A percentile compares a stretch with the other conserved stretches of the same genome.
phyloP scores from a whole-genome alignment of 2,797 vertebrate genomes.

The Semotilus atromaculatus region DNA sequence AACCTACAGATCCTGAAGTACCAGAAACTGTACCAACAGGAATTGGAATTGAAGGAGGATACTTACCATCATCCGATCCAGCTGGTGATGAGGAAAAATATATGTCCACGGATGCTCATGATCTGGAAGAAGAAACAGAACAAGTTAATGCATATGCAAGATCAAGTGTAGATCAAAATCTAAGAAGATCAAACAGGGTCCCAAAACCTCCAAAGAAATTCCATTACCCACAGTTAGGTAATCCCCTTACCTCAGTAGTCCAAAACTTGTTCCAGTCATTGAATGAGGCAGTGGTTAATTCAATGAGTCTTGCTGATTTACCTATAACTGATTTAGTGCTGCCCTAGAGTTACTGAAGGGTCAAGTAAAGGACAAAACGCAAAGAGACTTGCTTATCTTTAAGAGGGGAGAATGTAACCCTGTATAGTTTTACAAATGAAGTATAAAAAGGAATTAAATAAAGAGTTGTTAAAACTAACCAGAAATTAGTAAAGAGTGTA shows the following conservation, averaged over 20 bases:
- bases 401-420: background rate
- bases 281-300: slow-evolving; percentile 1
- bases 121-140: background rate
- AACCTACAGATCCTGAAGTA: background rate
- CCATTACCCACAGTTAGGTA: background rate
- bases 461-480: no score
- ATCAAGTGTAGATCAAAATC: background rate
- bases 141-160: background rate
- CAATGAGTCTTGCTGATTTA: background rate
- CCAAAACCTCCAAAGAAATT: slow-evolving; percentile 4
- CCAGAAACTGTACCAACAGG: background rate
- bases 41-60: background rate
- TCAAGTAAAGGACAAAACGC: background rate
- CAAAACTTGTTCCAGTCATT: background rate
- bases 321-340: background rate
- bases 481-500: no score
- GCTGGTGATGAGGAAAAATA: background rate
- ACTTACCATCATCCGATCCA: background rate
- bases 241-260: background rate
- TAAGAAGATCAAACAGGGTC: background rate
- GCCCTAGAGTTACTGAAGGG: background rate
- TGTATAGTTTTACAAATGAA: no score
- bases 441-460: no score
- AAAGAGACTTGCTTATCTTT: slow-evolving; percentile 14
- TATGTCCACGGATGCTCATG: background rate